A percentile compares a stretch with the other conserved stretches of the same genome.
Conservation (phyloP, 2,113 vertebrate species). For the Forbesichthys papilliferus region DNA sequence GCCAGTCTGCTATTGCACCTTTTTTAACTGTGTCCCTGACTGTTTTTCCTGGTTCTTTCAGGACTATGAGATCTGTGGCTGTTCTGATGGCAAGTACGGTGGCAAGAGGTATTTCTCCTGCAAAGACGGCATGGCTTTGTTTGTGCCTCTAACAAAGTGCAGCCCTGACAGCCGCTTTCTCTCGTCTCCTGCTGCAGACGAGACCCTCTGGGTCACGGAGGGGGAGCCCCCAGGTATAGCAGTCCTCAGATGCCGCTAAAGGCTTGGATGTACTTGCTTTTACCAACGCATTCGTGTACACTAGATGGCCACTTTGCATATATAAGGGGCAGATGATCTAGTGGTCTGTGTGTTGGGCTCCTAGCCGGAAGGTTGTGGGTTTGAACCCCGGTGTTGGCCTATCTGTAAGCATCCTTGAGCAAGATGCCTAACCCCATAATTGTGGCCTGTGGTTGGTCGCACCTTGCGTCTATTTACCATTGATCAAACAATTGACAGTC, state of each 20-base stretch:
- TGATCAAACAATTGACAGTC: no score
- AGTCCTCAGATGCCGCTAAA: neutral
- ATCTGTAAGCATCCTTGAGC: no score
- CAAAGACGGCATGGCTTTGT: slow-evolving; percentile 63
- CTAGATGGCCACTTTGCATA: no score
- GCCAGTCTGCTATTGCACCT: neutral
- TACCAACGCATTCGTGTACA: no score
- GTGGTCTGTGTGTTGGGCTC: no score
- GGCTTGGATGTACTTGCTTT: no score
- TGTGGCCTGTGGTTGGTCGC: no score
- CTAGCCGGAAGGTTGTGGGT: no score
- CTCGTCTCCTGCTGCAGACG: slow-evolving; percentile 7
- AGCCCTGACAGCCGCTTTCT: slow-evolving; percentile 72
- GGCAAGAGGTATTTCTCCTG: slow-evolving; percentile 73
- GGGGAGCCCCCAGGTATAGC: slow-evolving; percentile 50
- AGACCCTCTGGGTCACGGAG: slow-evolving; percentile 19
- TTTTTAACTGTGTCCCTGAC: neutral
- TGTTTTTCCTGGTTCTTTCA: slow-evolving; percentile 28
- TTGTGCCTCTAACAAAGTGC: slow-evolving; percentile 70
- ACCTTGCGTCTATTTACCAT: no score
- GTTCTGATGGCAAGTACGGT: slow-evolving; percentile 65
- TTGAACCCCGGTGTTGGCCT: no score
- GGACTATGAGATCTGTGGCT: slow-evolving; percentile 68
- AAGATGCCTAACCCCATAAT: no score
- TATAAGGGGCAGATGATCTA: no score